phyloP scores from a whole-genome alignment of 2,888 invertebrate species.

The Fissipunctia ypsillon region DNA sequence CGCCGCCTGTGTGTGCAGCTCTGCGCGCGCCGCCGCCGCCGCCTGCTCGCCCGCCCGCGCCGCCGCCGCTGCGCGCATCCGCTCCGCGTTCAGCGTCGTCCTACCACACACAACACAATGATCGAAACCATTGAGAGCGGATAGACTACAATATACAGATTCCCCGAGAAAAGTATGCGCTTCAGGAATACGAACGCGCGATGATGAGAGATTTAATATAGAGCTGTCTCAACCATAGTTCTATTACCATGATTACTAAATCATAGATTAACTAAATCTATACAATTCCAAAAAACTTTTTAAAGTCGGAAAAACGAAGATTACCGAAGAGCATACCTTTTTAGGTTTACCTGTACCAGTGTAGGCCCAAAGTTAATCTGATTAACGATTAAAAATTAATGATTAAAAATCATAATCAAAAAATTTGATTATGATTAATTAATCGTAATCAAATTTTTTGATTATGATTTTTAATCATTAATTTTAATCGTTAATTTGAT shows the following conservation, averaged over 20 bases:
- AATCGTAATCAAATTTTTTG: no score
- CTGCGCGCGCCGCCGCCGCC: constrained; percentile 91
- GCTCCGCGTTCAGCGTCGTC: constrained; percentile 91
- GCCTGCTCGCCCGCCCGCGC: constrained; percentile 89
- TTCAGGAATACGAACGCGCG: background rate
- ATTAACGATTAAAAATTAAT: no score
- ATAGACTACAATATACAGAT: background rate
- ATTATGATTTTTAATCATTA: no score
- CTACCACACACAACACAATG: background rate
- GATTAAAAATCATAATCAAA: no score
- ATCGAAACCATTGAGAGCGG: background rate
- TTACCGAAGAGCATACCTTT: no score
- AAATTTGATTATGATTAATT: no score
- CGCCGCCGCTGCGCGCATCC: constrained; percentile 91
- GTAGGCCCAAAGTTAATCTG: no score
- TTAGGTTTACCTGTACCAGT: no score
- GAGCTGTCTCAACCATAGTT: no score
- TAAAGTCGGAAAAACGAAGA: background rate
- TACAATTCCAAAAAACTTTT: background rate
- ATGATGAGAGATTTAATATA: background rate
- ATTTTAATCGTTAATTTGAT: no score
- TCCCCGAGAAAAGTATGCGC: background rate
- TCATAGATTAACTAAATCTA: background rate
- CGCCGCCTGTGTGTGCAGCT: constrained; percentile 91
- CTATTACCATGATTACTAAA: background rate